Conservation (phyloP, 2,113 vertebrate genomes). For the Genyomyrus donnyi region DNA sequence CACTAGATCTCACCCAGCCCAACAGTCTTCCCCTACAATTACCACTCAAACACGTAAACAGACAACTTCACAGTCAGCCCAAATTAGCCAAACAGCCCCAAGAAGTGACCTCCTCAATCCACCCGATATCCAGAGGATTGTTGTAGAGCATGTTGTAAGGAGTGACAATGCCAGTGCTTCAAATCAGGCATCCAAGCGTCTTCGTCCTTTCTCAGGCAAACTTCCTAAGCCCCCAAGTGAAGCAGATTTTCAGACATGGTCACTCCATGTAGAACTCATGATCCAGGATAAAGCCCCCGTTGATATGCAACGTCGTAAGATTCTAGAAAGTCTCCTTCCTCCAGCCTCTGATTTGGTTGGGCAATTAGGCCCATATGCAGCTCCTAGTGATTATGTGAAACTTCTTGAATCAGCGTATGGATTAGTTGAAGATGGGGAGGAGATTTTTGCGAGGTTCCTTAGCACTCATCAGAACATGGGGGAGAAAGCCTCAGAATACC, state of each 20-base stretch:
- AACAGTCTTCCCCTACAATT: background rate
- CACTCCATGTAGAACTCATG: constrained; percentile 15
- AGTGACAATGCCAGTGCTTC: background rate
- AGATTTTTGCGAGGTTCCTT: constrained; percentile 26
- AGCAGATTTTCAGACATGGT: constrained; percentile 20
- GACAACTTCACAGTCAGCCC: background rate
- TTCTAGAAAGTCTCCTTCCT: constrained; percentile 16
- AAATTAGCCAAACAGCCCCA: background rate
- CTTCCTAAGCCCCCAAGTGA: background rate
- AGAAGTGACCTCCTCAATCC: background rate
- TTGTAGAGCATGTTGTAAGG: constrained; percentile 1
- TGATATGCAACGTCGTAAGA: constrained; percentile 9
- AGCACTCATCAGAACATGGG: constrained; percentile 20
- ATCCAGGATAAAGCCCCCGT: background rate
- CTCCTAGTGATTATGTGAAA: constrained; percentile 15
- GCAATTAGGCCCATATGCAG: constrained; percentile 4
- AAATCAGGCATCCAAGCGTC: background rate
- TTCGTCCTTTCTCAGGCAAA: background rate
- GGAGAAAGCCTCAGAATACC: background rate
- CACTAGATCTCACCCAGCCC: no score
- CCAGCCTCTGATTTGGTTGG: constrained; percentile 22
- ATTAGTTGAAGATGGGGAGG: constrained; percentile 19
- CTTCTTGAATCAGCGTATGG: constrained; percentile 24
- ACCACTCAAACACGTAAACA: background rate
- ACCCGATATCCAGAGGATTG: background rate